Evolutionary conservation across 1,140 invertebrate species (phyloP).

Genomic region (Eupristina koningsbergeri): DNA sequence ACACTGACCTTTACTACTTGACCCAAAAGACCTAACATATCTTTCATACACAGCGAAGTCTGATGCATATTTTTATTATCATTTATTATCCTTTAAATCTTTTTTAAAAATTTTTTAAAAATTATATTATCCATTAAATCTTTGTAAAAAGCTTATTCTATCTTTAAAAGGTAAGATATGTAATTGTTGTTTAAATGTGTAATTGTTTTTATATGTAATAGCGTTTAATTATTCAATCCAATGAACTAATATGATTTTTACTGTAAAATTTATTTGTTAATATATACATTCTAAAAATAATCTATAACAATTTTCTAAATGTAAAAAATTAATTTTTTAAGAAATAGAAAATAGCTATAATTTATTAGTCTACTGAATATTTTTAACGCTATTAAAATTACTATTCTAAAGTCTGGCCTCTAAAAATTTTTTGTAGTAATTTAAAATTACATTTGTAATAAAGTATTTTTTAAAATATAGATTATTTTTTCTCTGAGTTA

Average conservation of each 20-base stretch:
- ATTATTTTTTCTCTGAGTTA: neutral
- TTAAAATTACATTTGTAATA: neutral
- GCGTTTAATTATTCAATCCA: too few species aligned
- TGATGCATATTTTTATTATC: slow-evolving; percentile 31
- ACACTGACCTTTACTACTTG: slow-evolving; percentile 40
- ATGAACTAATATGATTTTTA: too few species aligned
- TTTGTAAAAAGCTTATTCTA: too few species aligned
- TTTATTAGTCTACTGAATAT: neutral
- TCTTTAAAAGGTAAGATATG: too few species aligned
- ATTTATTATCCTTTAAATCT: slow-evolving; percentile 6
- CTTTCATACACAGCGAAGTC: slow-evolving; percentile 10
- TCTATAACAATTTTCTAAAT: neutral
- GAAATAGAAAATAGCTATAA: neutral
- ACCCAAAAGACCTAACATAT: neutral
- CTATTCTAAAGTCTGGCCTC: neutral
- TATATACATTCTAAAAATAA: too few species aligned
- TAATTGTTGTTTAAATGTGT: too few species aligned
- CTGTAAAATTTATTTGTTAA: too few species aligned
- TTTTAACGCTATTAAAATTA: neutral
- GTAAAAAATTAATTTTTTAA: neutral
- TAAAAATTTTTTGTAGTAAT: neutral
- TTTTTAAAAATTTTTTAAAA: slow-evolving; percentile 20
- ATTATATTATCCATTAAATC: too few species aligned
- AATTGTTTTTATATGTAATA: too few species aligned
- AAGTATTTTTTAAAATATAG: slow-evolving; percentile 9